A percentile compares a stretch with the other conserved stretches of the same genome.
phyloP scores from a whole-genome alignment of 2,888 invertebrate genomes.

The Acanthosepion lycidas region DNA sequence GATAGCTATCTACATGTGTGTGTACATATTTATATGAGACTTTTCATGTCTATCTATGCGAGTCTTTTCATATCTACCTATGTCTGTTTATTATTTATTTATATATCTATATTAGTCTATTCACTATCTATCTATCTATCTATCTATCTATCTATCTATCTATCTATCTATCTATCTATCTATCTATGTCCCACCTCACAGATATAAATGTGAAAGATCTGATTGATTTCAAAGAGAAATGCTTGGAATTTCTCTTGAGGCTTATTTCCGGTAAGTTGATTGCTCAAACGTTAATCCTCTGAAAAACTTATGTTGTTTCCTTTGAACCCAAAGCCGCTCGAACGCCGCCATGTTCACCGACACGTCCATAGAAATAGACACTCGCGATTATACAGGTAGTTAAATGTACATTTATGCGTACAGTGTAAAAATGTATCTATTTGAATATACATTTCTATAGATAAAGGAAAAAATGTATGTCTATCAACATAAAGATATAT shows the following conservation, averaged over 20 bases:
- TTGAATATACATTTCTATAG: not conserved
- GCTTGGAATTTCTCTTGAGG: not conserved
- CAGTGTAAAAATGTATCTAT: not conserved
- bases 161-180: not conserved
- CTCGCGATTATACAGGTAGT: not conserved
- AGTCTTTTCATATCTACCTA: too few species aligned
- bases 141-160: not conserved
- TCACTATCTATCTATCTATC: too few species aligned
- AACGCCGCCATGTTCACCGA: not conserved
- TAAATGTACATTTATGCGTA: not conserved
- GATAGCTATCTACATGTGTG: too few species aligned
- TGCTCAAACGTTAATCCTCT: not conserved
- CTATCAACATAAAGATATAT: not conserved
- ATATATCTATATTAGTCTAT: too few species aligned
- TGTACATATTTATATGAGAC: too few species aligned
- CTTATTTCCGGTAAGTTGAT: conserved; percentile 11
- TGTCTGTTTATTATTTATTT: too few species aligned
- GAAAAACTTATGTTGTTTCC: conserved; percentile 14
- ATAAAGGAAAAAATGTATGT: not conserved
- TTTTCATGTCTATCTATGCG: too few species aligned
- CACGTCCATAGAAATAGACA: not conserved
- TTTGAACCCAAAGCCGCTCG: not conserved
- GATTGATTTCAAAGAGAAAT: conserved; percentile 33
- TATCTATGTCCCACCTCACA: not conserved
- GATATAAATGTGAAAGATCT: not conserved